Percentiles rank a stretch among this genome's conserved stretches.
phyloP scores from a whole-genome alignment of 2,797 vertebrate species.

The Oophaga sylvatica region DNA sequence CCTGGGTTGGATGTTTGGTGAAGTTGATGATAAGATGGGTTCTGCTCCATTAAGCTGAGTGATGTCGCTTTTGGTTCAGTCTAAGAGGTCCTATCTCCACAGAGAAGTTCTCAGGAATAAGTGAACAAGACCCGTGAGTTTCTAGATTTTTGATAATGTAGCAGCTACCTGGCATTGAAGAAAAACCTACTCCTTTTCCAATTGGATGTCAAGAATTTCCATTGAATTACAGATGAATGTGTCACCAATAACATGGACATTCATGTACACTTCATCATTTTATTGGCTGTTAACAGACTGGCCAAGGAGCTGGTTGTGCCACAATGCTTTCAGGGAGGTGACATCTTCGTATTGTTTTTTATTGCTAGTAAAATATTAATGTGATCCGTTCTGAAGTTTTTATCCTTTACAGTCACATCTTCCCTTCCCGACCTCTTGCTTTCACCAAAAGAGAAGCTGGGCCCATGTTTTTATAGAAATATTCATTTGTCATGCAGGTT shows the following conservation, averaged over 20 bases:
- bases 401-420: neutral
- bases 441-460: neutral
- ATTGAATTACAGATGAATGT: neutral
- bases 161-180: neutral
- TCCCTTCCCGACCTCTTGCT: neutral
- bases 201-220: neutral
- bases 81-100: too few relatives aligned
- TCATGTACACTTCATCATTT: neutral
- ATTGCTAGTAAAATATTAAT: neutral
- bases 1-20: too few relatives aligned
- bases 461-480: neutral
- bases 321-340: neutral
- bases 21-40: too few relatives aligned
- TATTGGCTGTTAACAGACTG: neutral
- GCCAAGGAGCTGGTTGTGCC: neutral
- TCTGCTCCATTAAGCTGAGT: too few relatives aligned
- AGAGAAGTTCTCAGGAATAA: too few relatives aligned
- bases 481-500: neutral
- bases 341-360: neutral
- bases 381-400: neutral
- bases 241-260: neutral
- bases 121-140: neutral
- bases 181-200: neutral
- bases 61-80: too few relatives aligned
- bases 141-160: neutral